Evolutionary conservation across 1,140 invertebrate species (phyloP).

Genomic region (Fopius arisanus): DNA sequence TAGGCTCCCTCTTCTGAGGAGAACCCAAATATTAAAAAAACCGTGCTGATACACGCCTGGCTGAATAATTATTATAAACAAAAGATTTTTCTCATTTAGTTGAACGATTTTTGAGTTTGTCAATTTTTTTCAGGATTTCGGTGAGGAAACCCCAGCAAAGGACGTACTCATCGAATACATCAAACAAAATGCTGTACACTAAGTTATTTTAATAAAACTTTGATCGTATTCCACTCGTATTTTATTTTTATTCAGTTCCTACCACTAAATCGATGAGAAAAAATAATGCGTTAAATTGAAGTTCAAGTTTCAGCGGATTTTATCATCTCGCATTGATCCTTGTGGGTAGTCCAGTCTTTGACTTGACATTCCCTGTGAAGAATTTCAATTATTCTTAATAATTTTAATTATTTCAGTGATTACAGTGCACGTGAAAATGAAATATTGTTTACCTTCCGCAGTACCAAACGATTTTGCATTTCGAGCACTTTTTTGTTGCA

Average conservation of each 20-base stretch:
- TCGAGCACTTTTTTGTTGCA: slow-evolving; percentile 63
- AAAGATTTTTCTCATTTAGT: slow-evolving; percentile 30
- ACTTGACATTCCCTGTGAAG: slow-evolving; percentile 62
- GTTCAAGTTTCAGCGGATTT: slow-evolving; percentile 36
- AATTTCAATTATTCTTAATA: slow-evolving; percentile 13
- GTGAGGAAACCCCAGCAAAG: slow-evolving; percentile 92
- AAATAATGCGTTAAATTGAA: too few species aligned
- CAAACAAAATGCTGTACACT: slow-evolving; percentile 68
- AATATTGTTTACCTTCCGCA: slow-evolving; percentile 59
- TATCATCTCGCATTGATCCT: slow-evolving; percentile 50
- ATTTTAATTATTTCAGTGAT: slow-evolving; percentile 2
- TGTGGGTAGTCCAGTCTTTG: slow-evolving; percentile 60
- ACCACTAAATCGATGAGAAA: slow-evolving; percentile 23
- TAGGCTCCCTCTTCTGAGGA: slow-evolving; percentile 64
- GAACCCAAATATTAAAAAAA: slow-evolving; percentile 56
- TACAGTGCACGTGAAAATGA: background rate
- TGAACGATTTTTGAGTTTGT: slow-evolving; percentile 22
- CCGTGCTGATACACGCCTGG: slow-evolving; percentile 53
- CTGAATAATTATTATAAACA: slow-evolving; percentile 46
- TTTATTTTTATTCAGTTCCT: background rate
- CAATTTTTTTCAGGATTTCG: slow-evolving; percentile 82
- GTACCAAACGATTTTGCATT: slow-evolving; percentile 65
- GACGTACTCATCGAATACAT: slow-evolving; percentile 93
- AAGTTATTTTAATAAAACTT: slow-evolving; percentile 58
- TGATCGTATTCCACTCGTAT: slow-evolving; percentile 29